Evolutionary conservation across 2,113 vertebrate genomes (phyloP).

Genomic region (Salvelinus alpinus): DNA sequence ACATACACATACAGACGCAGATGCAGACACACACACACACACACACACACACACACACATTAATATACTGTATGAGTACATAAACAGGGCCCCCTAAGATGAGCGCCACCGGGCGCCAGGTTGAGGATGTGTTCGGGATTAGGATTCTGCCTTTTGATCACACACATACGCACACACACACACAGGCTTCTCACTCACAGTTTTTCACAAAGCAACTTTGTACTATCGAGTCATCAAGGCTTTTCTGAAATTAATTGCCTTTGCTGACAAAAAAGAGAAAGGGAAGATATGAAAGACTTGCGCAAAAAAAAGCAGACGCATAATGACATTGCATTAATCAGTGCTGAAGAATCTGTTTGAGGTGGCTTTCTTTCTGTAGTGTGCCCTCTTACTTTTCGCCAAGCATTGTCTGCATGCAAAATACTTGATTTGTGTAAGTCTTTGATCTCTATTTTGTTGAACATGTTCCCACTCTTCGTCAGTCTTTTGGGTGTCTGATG

Average conservation of each 20-base stretch:
- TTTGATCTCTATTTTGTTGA: constrained; percentile 13
- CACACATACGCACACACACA: constrained; percentile 5
- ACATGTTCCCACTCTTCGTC: constrained; percentile 4
- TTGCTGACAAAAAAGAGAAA: constrained; percentile 34
- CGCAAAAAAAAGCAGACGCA: neutral
- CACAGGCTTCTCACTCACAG: constrained; percentile 32
- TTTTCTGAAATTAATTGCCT: constrained; percentile 43
- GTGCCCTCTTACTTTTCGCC: neutral
- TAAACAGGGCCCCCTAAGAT: neutral
- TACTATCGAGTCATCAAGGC: constrained; percentile 30
- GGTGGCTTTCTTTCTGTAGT: constrained; percentile 15
- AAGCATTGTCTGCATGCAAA: constrained; percentile 29
- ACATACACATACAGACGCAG: neutral
- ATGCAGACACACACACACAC: neutral
- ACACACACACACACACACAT: neutral
- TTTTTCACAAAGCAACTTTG: constrained; percentile 27
- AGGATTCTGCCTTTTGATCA: constrained; percentile 17
- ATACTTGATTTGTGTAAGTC: constrained; percentile 14
- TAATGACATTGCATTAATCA: constrained; percentile 30
- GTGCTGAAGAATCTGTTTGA: constrained; percentile 16
- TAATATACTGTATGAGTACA: neutral
- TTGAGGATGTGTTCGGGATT: constrained; percentile 13
- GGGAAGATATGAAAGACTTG: constrained; percentile 21
- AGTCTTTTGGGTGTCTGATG: neutral
- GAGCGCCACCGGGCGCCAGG: neutral